Evolutionary conservation across 2,797 vertebrate species (phyloP), one percentile per base, ranked within the genome.

Genomic region (Fringilla coelebs): DNA sequence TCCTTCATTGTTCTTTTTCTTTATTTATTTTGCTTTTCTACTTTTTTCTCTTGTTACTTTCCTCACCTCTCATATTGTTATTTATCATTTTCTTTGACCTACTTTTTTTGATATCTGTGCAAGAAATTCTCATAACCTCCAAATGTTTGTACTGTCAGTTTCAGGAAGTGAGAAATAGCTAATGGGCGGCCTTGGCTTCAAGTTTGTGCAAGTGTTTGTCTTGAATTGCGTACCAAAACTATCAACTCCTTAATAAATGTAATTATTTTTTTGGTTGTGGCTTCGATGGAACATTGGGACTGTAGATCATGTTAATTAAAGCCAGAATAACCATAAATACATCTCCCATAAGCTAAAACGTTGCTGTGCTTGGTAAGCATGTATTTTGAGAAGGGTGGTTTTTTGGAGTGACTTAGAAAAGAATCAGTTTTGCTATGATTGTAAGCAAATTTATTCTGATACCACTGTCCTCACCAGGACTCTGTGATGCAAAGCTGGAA

Each of bases 401-500:
- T 88, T 77, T 34, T 68, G 13, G 10, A 22, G 10, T 4, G 2
- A 32, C 45, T 71, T 78, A 28, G 58, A 66, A 89, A 91, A 22
- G 26, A 49, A 34, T 40, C 14, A 25, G 16, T 29, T 45, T 67
- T 72, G 15, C 51, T 66, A 7, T 14, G 36, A 38, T 52, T 57
- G 46, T 80, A 75, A 73, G 58, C 21, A 84, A 78, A 66, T 65
- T 51, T 80, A 31, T 17, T 93, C 29, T 75, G 62, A 83, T 54
- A 70, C n/a, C 7, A 24, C 26, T 90, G 52, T 54, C 51, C 76
- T 84, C 45, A 43, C 45, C 32, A 52, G 43, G n/a, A 48, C 61
- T 63, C 48, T 32, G 28, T 85, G 80, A 82, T 94, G 80, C 80
- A 91, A 96, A 90, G 54, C 66, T 87, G 77, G 83, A 91, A 84